Conservation (phyloP, 1,140 invertebrate genomes). For the Heterodera schachtii region DNA sequence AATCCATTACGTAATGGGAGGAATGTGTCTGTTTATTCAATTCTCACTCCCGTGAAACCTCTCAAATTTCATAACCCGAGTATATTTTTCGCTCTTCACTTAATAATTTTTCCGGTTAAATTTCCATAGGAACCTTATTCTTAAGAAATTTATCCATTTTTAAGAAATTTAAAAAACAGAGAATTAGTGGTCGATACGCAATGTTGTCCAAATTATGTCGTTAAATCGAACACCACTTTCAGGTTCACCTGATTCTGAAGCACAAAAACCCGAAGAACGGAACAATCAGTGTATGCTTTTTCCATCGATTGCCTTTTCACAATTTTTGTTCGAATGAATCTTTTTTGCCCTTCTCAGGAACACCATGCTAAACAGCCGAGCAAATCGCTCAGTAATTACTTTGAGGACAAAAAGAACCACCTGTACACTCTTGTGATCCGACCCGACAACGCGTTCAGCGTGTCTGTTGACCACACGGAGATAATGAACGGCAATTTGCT, state of each 20-base stretch:
- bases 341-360: conserved; percentile 63
- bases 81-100: too few species aligned
- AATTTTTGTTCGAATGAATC: background rate
- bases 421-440: conserved; percentile 85
- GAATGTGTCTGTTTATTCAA: too few species aligned
- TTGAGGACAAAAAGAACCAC: conserved; percentile 93
- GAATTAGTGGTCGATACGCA: too few species aligned
- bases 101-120: too few species aligned
- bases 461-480: conserved; percentile 74
- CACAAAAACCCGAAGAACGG: conserved; percentile 92
- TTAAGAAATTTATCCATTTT: too few species aligned
- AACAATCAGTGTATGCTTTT: conserved; percentile 72
- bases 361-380: conserved; percentile 75
- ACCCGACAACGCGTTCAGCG: conserved; percentile 80
- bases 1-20: too few species aligned
- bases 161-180: too few species aligned
- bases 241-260: conserved; percentile 90
- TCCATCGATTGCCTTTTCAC: conserved; percentile 8
- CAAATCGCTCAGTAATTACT: conserved; percentile 77
- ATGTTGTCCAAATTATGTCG: too few species aligned
- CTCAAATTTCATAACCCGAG: too few species aligned
- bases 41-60: too few species aligned
- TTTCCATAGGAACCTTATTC: too few species aligned
- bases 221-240: too few species aligned
- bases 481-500: conserved; percentile 53